Percentiles rank a stretch among this genome's conserved stretches.
Evolutionary conservation across 2,888 invertebrate genomes (phyloP).

Genomic region (Apodemia hepburni): DNA sequence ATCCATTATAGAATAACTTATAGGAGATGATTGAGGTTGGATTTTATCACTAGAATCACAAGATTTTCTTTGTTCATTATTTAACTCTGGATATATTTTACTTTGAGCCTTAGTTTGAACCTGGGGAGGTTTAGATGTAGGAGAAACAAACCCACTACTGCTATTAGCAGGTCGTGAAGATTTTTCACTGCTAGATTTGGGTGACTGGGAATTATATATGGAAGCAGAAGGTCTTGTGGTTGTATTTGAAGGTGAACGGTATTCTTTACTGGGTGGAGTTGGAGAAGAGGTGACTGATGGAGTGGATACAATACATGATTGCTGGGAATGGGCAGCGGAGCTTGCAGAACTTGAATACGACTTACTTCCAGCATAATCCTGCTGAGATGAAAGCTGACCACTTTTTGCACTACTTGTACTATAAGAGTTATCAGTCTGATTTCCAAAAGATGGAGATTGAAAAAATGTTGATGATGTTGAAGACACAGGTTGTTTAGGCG

Average conservation of each 20-base stretch:
- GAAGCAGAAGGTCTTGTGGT: conserved; percentile 68
- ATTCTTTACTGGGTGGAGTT: conserved; percentile 81
- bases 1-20: conserved; percentile 89
- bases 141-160: conserved; percentile 75
- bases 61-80: conserved; percentile 73
- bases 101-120: conserved; percentile 89
- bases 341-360: conserved; percentile 80
- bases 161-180: conserved; percentile 53
- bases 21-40: conserved; percentile 84
- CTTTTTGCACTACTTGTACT: conserved; percentile 77
- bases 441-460: conserved; percentile 81
- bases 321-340: conserved; percentile 82
- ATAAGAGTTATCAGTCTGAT: conserved; percentile 79
- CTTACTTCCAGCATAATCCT: conserved; percentile 81
- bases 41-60: conserved; percentile 76
- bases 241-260: conserved; percentile 78
- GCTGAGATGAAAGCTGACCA: conserved; percentile 75
- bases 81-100: conserved; percentile 87
- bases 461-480: conserved; percentile 81
- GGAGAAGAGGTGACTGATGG: conserved; percentile 76
- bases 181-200: conserved; percentile 64
- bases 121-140: conserved; percentile 72
- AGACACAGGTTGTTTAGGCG: conserved; percentile 74
- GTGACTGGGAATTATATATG: conserved; percentile 65
- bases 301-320: conserved; percentile 87